Percentiles rank a stretch among this genome's conserved stretches.
phyloP scores from a whole-genome alignment of 2,113 vertebrate species.

The Psittacara wagleri region DNA sequence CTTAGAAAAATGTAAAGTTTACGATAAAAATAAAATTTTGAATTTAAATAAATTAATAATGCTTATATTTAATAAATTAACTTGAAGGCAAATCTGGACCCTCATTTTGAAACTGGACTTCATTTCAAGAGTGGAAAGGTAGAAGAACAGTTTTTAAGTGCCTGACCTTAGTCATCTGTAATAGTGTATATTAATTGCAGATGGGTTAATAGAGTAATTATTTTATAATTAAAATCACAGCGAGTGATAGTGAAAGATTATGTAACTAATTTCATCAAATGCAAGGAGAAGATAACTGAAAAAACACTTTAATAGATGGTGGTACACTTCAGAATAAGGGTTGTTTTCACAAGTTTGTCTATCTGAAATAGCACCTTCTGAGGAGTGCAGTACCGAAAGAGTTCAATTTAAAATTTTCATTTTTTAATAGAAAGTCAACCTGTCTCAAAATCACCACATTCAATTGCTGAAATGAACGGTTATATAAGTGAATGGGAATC shows the following conservation, averaged over 20 bases:
- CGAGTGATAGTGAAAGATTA: not conserved
- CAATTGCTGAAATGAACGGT: conserved; percentile 46
- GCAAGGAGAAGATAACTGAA: not conserved
- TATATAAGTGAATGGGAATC: conserved; percentile 31
- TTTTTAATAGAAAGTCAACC: conserved; percentile 9
- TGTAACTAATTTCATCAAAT: conserved; percentile 14
- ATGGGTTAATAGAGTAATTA: not conserved
- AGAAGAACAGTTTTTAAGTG: not conserved
- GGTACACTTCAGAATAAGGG: not conserved
- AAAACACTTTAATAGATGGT: not conserved
- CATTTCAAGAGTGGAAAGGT: not conserved
- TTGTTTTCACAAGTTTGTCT: not conserved
- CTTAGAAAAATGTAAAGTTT: not conserved
- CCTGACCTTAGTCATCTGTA: not conserved
- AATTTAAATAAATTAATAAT: not conserved
- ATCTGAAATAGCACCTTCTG: conserved; percentile 13
- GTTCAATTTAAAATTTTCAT: not conserved
- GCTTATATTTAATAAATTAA: not conserved
- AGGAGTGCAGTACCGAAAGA: not conserved
- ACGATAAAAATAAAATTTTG: not conserved
- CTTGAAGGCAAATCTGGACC: not conserved
- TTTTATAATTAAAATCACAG: conserved; percentile 23
- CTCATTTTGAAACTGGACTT: not conserved
- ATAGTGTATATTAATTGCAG: not conserved
- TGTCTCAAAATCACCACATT: conserved; percentile 47